phyloP scores from a whole-genome alignment of 2,888 invertebrate species.

The Entomobrya multifasciata region DNA sequence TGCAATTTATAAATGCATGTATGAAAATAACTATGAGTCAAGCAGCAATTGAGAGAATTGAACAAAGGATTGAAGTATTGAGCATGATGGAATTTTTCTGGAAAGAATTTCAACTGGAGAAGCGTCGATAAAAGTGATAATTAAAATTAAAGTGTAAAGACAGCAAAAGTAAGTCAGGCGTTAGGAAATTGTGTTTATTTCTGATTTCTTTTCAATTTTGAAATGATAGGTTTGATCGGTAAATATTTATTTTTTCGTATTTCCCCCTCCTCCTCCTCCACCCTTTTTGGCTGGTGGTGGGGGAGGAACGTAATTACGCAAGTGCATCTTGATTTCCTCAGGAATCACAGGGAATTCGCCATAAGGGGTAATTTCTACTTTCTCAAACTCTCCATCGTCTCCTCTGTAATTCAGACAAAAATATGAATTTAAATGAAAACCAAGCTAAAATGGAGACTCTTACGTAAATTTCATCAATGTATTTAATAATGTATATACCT shows the following conservation, averaged over 20 bases:
- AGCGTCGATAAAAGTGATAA: no score
- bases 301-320: slow-evolving; percentile 68
- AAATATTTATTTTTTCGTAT: slow-evolving; percentile 1
- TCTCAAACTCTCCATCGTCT: slow-evolving; percentile 66
- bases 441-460: no score
- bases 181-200: no score
- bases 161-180: no score
- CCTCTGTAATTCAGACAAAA: slow-evolving; percentile 25
- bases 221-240: background rate
- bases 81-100: no score
- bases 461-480: no score
- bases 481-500: slow-evolving; percentile 30
- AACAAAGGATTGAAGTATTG: no score
- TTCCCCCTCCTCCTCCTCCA: no score
- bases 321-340: slow-evolving; percentile 63
- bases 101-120: no score
- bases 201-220: background rate
- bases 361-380: slow-evolving; percentile 61
- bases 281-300: slow-evolving; percentile 39
- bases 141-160: no score
- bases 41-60: no score
- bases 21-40: no score
- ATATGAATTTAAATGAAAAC: background rate
- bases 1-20: background rate
- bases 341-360: slow-evolving; percentile 66